Base-by-base conservation (phyloP, 2,113 vertebrate species). In the Hippoglossus stenolepis region DNA sequence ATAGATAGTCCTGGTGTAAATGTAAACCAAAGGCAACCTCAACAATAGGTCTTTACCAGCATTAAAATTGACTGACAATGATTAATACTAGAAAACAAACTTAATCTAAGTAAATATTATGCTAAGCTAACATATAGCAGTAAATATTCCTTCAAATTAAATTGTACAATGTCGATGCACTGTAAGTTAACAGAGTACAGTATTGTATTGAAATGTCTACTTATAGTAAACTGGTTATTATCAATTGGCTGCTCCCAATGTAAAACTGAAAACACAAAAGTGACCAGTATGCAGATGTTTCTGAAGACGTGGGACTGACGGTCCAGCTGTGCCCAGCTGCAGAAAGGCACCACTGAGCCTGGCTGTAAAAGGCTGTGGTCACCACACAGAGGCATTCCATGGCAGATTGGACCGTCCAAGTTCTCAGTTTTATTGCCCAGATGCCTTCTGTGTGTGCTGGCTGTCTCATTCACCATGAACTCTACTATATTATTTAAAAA, bases 291-390 rank as follows among this genome's bases (percentile, higher is more conserved):
- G 75, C 59, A 83, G 73, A 17, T 49, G 47, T 49, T 18, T 47
- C 11, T 49, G 47, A 40, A 40, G 11, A 85, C 80, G 70, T 53
- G 78, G 75, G 79, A 23, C 70, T 58, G 57, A 76, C 14, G 70
- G 66, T 82, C 83, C 91, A 83, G 86, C 87, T 91, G 85, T 76
- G 75, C 83, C 75, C 69, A 24, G 78, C 85, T 80, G 82, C 83
- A 91, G 84, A 89, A 88, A 90, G 88, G 77, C 83, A 57, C 77
- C 71, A 87, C 91, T 87, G 81, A 91, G 90, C 47, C 76, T 2
- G 71, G 71, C 75, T 57, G 84, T 87, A 88, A 87, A 89, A 79
- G 18, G 73, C 84, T 82, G 90, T 82, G 91, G 91, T 88, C 77
- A 75, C 80, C 51, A 12, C 85, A 70, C 74, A 75, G 84, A 80